A percentile compares a stretch with the other conserved stretches of the same genome.
phyloP scores from a whole-genome alignment of 2,888 invertebrate genomes.

The Atherix ibis region DNA sequence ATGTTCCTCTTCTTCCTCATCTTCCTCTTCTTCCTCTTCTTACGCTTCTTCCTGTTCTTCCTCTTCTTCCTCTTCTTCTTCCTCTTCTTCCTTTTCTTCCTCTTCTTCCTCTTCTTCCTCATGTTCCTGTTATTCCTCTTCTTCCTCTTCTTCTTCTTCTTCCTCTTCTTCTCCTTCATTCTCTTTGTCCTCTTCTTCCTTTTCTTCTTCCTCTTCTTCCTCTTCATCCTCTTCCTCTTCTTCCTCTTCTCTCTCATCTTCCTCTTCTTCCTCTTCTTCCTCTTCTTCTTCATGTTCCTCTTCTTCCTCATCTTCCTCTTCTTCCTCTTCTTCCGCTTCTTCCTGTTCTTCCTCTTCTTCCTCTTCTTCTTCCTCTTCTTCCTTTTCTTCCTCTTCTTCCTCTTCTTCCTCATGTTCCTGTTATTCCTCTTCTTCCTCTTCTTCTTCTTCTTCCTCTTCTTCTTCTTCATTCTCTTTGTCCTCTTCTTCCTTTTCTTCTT shows the following conservation, averaged over 20 bases:
- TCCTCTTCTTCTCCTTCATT: not conserved
- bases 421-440: not conserved
- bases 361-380: not conserved
- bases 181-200: not conserved
- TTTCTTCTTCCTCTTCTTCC: constrained; percentile 1
- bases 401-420: not conserved
- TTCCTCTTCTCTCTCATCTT: not conserved
- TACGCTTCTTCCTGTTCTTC: not conserved
- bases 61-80: not conserved
- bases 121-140: not conserved
- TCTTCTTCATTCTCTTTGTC: not conserved
- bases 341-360: not conserved
- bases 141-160: not conserved
- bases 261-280: not conserved
- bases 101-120: not conserved
- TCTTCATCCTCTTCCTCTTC: not conserved
- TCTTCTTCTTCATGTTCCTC: not conserved
- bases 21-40: not conserved
- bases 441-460: not conserved
- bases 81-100: not conserved
- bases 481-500: not conserved
- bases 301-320: not conserved
- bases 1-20: not conserved
- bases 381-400: not conserved
- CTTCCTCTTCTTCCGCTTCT: not conserved